A percentile compares a stretch with the other conserved stretches of the same genome.
phyloP scores from a whole-genome alignment of 2,888 invertebrate genomes.

The Homarus gammarus region DNA sequence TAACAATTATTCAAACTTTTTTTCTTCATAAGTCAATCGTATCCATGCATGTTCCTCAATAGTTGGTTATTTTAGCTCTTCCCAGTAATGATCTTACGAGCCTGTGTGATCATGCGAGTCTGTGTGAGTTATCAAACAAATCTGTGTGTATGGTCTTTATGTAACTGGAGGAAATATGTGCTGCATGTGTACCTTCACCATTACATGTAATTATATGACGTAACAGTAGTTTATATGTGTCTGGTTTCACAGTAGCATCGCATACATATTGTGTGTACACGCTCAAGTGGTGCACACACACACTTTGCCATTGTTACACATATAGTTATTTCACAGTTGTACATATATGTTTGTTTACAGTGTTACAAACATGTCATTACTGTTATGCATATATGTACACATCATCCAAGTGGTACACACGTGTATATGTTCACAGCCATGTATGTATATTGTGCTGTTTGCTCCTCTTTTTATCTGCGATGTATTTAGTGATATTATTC shows the following conservation, averaged over 20 bases:
- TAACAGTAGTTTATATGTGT: background rate
- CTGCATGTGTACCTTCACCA: too few species aligned
- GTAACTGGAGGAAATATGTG: too few species aligned
- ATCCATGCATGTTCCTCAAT: background rate
- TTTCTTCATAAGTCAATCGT: background rate
- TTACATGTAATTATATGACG: too few species aligned
- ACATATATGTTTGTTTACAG: background rate
- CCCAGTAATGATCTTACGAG: too few species aligned
- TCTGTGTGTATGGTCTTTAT: conserved; percentile 18
- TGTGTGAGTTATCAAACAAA: background rate
- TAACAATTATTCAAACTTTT: background rate
- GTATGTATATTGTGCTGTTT: background rate
- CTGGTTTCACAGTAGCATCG: background rate
- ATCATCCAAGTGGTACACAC: conserved; percentile 1
- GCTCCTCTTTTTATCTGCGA: conserved; percentile 16
- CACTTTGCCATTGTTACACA: background rate
- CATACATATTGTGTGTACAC: conserved; percentile 4
- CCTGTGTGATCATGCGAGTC: background rate
- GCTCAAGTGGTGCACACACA: too few species aligned
- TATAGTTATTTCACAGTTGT: background rate
- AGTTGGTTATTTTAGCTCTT: too few species aligned
- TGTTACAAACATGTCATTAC: background rate
- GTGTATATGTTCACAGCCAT: background rate
- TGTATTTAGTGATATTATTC: conserved; percentile 25
- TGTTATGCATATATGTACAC: background rate